These are phyloP conservation scores for Amphibalanus amphitrite DNA, from an alignment of 1,140 invertebrate genomes.

Conservation along the genomic window DNA sequence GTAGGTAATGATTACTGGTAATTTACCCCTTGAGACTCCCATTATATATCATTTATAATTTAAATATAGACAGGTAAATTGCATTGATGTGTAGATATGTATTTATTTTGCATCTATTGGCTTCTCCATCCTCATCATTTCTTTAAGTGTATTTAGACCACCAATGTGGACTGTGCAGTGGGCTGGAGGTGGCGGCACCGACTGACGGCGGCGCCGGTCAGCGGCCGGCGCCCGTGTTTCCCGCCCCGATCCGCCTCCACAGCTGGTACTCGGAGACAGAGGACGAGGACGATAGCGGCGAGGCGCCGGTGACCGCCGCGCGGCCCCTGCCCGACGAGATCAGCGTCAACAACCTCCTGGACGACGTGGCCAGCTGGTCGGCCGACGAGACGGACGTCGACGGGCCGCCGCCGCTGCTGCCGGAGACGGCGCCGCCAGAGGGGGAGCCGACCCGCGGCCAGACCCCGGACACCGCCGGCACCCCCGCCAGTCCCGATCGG, in stretches of 20 bases:
- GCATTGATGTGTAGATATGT: neutral
- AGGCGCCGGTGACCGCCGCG: too few relatives aligned
- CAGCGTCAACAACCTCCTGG: neutral
- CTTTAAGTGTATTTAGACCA: neutral
- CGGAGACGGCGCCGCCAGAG: neutral
- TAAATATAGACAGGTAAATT: neutral
- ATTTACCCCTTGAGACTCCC: too few relatives aligned
- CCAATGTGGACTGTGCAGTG: too few relatives aligned
- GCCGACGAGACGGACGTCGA: neutral
- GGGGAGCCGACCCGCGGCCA: too few relatives aligned
- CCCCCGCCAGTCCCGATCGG: too few relatives aligned
- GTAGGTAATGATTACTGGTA: neutral
- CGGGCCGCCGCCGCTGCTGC: too few relatives aligned
- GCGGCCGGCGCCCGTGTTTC: neutral
- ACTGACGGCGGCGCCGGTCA: neutral
- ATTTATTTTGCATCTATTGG: neutral
- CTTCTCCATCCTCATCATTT: neutral
- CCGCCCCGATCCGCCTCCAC: neutral
- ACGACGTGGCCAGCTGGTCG: neutral
- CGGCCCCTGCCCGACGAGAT: neutral
- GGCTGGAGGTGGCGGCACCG: too few relatives aligned
- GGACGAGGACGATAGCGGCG: too few relatives aligned
- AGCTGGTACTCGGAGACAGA: neutral
- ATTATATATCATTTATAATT: neutral
- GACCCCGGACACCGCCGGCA: neutral